Conservation (phyloP, 2,113 vertebrate species). For the Manacus vitellinus region DNA sequence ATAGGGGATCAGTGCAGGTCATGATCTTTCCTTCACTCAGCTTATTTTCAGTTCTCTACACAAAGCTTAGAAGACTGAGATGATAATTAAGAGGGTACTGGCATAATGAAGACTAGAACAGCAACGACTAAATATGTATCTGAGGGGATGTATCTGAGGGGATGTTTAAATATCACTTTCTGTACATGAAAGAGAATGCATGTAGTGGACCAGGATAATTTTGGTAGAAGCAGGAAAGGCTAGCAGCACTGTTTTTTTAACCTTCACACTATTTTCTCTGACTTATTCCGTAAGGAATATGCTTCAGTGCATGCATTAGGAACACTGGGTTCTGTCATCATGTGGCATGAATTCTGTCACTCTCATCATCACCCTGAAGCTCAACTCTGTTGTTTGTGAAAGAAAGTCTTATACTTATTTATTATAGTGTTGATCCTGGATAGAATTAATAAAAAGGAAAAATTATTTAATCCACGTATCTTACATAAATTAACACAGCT, state of each 20-base stretch:
- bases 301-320: constrained; percentile 14
- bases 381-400: not conserved
- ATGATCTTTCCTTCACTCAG: not conserved
- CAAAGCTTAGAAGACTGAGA: not conserved
- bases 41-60: not conserved
- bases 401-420: not conserved
- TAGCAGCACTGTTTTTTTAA: not conserved
- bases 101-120: not conserved
- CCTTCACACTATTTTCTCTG: constrained; percentile 37
- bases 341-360: constrained; percentile 22
- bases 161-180: not conserved
- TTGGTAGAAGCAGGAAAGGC: not conserved
- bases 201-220: not conserved
- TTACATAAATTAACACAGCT: not conserved
- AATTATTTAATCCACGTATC: not conserved
- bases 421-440: not conserved
- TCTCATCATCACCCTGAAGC: constrained; percentile 40
- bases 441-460: not conserved
- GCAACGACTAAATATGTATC: not conserved
- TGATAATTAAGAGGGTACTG: not conserved
- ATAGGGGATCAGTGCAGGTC: not conserved
- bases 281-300: constrained; percentile 44
- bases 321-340: constrained; percentile 14
- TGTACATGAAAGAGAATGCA: not conserved
- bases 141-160: not conserved